Evolutionary conservation across 2,113 vertebrate genomes (phyloP), one percentile per base, ranked within the genome.

Genomic region (Bolborhynchus lineola): DNA sequence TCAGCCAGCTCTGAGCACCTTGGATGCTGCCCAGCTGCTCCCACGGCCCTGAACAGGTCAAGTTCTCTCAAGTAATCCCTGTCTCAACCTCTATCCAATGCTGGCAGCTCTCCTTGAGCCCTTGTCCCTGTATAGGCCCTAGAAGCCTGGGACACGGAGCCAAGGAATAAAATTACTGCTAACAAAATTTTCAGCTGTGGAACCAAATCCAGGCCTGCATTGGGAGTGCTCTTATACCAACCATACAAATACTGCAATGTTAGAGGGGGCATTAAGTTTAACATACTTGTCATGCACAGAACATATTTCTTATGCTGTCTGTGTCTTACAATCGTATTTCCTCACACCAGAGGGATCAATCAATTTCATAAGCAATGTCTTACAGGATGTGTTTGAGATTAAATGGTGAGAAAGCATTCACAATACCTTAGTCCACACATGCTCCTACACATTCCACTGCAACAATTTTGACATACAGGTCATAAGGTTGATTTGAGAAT

Each of bases 401-500:
- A 88, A 93, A 80, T 37, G 17, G 21, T n/a, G 70, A 71, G 76
- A 90, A 29, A 83, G 24, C 46, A 60, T 68, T 82, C 33, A 68
- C 41, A 86, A n/a, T n/a, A 70, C 79, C 68, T 74, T 86, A 83
- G 86, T 81, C 80, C 64, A 90, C 83, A 94, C 88, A 60, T 35
- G 76, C 60, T 90, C 68, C 10, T 35, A 44, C 79, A 81, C 15
- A 0, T 70, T 90, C 67, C 80, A 44, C 49, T 70, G 75, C 88
- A 92, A 80, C 41, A 59, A 16, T 90, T 94, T 63, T 88, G 86
- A 92, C 82, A 44, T 11, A 13, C 0, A 1, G 80, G 91, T 90
- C 80, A 86, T 81, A 86, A 88, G 91, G 95, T 90, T 92, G 92
- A 93, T 92, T 92, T 93, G 80, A 86, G 68, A 92, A 86, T 86